Conservation (phyloP, 2,888 invertebrate genomes). For the Apeira syringaria region DNA sequence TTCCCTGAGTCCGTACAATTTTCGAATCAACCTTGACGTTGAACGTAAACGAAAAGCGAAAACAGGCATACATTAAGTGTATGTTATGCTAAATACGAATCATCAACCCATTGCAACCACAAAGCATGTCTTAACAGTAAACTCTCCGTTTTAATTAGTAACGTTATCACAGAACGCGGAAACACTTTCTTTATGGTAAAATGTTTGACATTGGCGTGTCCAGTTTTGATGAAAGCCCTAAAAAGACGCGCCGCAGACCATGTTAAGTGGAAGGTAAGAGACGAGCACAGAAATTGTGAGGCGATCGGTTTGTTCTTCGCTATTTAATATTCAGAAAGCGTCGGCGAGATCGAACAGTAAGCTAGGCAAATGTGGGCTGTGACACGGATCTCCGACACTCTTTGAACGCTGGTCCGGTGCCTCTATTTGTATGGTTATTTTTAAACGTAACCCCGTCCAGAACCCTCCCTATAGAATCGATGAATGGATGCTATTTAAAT, state of each 20-base stretch:
- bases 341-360: conserved; percentile 53
- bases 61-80: conserved; percentile 9
- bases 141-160: conserved; percentile 17
- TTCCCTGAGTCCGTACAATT: background rate
- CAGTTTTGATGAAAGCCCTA: conserved; percentile 42
- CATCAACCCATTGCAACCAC: conserved; percentile 11
- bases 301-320: conserved; percentile 44
- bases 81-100: conserved; percentile 15
- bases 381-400: conserved; percentile 63
- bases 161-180: conserved; percentile 29
- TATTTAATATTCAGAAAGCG: conserved; percentile 72
- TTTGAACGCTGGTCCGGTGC: conserved; percentile 38
- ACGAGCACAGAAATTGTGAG: conserved; percentile 60
- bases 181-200: conserved; percentile 38
- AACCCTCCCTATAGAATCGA: conserved; percentile 15
- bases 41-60: conserved; percentile 12
- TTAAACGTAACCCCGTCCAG: conserved; percentile 28
- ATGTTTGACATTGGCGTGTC: conserved; percentile 35
- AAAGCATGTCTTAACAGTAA: conserved; percentile 12
- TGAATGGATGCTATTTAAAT: conserved; percentile 24
- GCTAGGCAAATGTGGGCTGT: conserved; percentile 68
- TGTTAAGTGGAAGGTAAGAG: conserved; percentile 50
- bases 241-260: conserved; percentile 42
- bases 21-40: conserved; percentile 12
- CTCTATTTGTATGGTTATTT: conserved; percentile 40